Conservation (phyloP, 2,113 vertebrate species). For the Pseudopipra pipra region DNA sequence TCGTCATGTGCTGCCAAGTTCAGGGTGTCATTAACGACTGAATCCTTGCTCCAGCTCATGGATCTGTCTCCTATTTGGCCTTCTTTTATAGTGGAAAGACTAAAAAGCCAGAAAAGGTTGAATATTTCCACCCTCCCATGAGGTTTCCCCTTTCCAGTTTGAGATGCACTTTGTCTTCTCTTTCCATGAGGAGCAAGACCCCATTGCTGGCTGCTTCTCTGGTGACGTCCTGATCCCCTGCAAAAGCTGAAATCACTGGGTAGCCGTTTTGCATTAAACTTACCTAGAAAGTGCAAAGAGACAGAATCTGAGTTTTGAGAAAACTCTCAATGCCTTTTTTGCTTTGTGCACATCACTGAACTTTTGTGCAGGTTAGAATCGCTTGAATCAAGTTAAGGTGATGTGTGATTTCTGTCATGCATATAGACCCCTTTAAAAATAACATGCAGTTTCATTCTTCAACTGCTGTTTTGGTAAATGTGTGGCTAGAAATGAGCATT, state of each 20-base stretch:
- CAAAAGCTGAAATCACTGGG: slow-evolving; percentile 97
- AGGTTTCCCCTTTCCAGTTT: slow-evolving; percentile 98
- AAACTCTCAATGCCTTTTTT: background rate
- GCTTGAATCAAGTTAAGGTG: background rate
- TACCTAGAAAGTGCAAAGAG: slow-evolving; percentile 81
- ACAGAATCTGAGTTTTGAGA: slow-evolving; percentile 39
- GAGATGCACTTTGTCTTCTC: slow-evolving; percentile 95
- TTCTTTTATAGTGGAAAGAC: slow-evolving; percentile 95
- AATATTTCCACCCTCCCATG: slow-evolving; percentile 99
- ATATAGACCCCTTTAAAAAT: background rate
- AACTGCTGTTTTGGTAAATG: background rate
- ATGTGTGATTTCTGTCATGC: background rate
- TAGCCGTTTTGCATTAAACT: slow-evolving; percentile 99
- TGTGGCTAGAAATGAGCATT: background rate
- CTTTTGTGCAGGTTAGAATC: background rate
- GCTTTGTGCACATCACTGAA: background rate
- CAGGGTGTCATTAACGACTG: slow-evolving; percentile 67
- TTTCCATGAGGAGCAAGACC: slow-evolving; percentile 95
- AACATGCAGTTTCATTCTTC: background rate
- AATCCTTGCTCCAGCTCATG: slow-evolving; percentile 60
- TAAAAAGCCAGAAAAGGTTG: slow-evolving; percentile 99
- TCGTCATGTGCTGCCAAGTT: slow-evolving; percentile 72
- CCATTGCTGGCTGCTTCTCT: slow-evolving; percentile 98
- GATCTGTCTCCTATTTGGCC: slow-evolving; percentile 9
- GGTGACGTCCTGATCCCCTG: slow-evolving; percentile 98